Evolutionary conservation across 2,888 invertebrate genomes (phyloP).

Genomic region (Spialia ferax): DNA sequence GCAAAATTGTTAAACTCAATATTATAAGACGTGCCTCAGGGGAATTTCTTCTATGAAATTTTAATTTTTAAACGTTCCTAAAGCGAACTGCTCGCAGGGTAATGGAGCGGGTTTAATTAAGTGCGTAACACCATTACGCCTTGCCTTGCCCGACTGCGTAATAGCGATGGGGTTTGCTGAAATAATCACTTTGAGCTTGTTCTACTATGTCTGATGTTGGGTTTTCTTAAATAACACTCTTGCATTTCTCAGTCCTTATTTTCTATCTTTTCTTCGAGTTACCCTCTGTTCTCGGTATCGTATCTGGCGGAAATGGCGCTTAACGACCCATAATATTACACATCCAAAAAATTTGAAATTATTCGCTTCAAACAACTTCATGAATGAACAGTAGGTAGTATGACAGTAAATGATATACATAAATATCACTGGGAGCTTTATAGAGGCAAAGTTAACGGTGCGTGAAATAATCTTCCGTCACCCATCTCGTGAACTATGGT

Average conservation of each 20-base stretch:
- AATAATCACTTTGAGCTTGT: neutral
- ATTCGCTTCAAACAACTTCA: neutral
- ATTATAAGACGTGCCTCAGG: conserved; percentile 1
- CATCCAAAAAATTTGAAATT: no score
- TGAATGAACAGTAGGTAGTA: neutral
- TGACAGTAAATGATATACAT: neutral
- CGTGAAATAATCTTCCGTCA: conserved; percentile 11
- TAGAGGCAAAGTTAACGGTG: conserved; percentile 10
- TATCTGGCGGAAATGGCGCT: no score
- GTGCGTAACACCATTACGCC: conserved; percentile 27
- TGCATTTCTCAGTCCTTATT: no score
- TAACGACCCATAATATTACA: no score
- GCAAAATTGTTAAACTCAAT: conserved; percentile 39
- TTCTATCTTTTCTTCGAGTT: no score
- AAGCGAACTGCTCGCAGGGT: conserved; percentile 16
- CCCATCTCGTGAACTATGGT: neutral
- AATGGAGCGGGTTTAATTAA: conserved; percentile 28
- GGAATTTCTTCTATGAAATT: conserved; percentile 10
- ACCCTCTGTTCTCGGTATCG: no score
- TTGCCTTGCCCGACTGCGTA: neutral
- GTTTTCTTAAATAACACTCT: no score
- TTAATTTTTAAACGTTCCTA: conserved; percentile 8
- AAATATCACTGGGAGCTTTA: neutral
- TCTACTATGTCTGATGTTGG: no score
- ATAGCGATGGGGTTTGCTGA: neutral